Percentiles rank a stretch among this genome's conserved stretches.
These are phyloP conservation scores for Balaeniceps rex DNA, from an alignment of 2,113 vertebrate genomes.

Conservation along the genomic window DNA sequence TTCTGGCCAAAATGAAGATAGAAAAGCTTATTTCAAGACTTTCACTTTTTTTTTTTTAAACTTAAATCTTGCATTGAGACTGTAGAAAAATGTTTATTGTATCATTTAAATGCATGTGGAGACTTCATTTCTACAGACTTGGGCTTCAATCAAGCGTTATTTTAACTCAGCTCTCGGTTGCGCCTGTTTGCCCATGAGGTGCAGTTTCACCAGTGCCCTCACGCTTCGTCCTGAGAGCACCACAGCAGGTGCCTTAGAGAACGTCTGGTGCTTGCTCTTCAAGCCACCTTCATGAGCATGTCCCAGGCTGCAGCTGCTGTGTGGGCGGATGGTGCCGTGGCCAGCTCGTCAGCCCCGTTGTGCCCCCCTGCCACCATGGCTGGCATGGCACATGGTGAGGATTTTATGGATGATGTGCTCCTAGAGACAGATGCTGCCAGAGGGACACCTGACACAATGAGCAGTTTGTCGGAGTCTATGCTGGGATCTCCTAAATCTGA, in stretches of 20 bases:
- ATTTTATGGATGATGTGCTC: neutral
- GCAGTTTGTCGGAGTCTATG: neutral
- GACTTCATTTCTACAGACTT: neutral
- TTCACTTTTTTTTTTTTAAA: neutral
- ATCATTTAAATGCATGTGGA: neutral
- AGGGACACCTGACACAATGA: neutral
- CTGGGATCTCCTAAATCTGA: neutral
- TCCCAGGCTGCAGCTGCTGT: neutral
- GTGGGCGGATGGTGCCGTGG: neutral
- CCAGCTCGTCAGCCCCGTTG: fast-evolving
- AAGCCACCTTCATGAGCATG: neutral
- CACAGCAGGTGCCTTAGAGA: neutral
- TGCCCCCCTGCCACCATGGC: no score
- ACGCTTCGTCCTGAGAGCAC: neutral
- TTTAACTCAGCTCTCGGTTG: neutral
- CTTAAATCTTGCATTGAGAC: neutral
- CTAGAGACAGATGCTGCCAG: neutral
- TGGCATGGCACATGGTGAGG: neutral
- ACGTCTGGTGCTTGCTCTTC: neutral
- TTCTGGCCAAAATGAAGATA: neutral
- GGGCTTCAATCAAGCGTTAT: neutral
- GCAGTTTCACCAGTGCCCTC: neutral
- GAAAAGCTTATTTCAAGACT: neutral
- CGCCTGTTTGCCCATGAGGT: neutral
- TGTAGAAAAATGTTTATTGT: neutral